phyloP scores from a whole-genome alignment of 2,888 invertebrate species.

The Elmis aenea region DNA sequence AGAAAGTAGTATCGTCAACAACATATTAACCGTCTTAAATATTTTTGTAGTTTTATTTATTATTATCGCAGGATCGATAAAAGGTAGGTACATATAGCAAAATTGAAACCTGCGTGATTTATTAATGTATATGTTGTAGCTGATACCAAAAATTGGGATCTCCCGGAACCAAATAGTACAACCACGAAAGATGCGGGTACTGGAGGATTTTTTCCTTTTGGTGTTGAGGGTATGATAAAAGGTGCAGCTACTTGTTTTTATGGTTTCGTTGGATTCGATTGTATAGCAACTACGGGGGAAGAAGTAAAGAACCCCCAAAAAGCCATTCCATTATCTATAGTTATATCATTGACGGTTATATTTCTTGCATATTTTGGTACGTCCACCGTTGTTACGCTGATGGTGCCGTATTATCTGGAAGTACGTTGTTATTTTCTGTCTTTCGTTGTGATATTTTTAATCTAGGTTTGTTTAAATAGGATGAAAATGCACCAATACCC shows the following conservation, averaged over 20 bases:
- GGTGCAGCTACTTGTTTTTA: constrained; percentile 86
- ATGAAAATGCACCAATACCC: constrained; percentile 74
- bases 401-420: constrained; percentile 76
- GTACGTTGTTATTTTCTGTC: constrained; percentile 37
- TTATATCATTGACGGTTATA: constrained; percentile 73
- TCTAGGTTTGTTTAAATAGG: too few relatives aligned
- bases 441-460: too few relatives aligned
- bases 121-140: constrained; percentile 35
- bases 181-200: constrained; percentile 52
- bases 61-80: constrained; percentile 70
- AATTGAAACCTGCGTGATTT: too few relatives aligned
- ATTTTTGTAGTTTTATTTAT: constrained; percentile 77
- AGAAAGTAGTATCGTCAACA: constrained; percentile 82
- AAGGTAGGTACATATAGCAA: too few relatives aligned
- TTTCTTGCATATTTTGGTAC: constrained; percentile 88
- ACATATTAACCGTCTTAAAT: constrained; percentile 80
- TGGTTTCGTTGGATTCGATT: constrained; percentile 91
- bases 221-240: constrained; percentile 68
- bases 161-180: constrained; percentile 20
- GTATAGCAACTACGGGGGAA: constrained; percentile 82
- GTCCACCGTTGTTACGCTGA: constrained; percentile 80
- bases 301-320: constrained; percentile 83
- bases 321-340: constrained; percentile 82
- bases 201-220: constrained; percentile 85
- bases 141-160: constrained; percentile 49